phyloP scores from a whole-genome alignment of 2,113 vertebrate species.

The Phaetusa simplex region DNA sequence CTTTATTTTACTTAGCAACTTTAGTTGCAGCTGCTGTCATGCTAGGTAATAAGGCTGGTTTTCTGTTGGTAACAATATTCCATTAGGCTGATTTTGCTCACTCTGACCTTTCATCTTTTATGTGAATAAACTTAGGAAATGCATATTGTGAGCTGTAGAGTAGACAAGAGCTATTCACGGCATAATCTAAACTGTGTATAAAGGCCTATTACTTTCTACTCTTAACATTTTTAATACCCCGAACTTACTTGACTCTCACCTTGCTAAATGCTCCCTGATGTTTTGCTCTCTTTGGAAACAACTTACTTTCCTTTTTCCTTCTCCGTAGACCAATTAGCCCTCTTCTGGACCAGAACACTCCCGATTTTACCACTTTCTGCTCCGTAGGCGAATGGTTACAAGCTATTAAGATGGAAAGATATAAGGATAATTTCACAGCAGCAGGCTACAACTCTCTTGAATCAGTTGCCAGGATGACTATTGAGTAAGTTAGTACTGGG shows the following conservation, averaged over 20 bases:
- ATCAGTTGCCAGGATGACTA: constrained; percentile 97
- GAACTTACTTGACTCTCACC: constrained; percentile 37
- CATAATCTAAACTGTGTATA: constrained; percentile 15
- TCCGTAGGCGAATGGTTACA: constrained; percentile 98
- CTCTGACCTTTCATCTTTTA: constrained; percentile 45
- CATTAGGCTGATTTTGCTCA: constrained; percentile 18
- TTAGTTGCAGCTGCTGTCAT: not conserved
- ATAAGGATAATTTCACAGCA: constrained; percentile 98
- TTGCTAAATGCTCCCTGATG: constrained; percentile 57
- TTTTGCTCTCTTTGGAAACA: constrained; percentile 57
- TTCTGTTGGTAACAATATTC: not conserved
- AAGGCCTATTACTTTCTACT: constrained; percentile 13
- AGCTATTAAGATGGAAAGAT: constrained; percentile 99
- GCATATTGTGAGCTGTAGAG: not conserved
- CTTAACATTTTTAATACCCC: constrained; percentile 43
- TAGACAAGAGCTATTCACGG: not conserved
- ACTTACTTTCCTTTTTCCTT: constrained; percentile 72
- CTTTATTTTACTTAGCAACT: not conserved
- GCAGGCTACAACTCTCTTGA: constrained; percentile 97
- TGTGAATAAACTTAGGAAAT: constrained; percentile 9
- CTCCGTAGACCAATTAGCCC: constrained; percentile 92
- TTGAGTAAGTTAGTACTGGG: constrained; percentile 87
- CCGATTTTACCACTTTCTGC: constrained; percentile 94
- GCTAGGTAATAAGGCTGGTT: constrained; percentile 28
- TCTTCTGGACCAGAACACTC: constrained; percentile 96